Conservation (phyloP, 2,888 invertebrate genomes). For the Eudasyphora cyanicolor region DNA sequence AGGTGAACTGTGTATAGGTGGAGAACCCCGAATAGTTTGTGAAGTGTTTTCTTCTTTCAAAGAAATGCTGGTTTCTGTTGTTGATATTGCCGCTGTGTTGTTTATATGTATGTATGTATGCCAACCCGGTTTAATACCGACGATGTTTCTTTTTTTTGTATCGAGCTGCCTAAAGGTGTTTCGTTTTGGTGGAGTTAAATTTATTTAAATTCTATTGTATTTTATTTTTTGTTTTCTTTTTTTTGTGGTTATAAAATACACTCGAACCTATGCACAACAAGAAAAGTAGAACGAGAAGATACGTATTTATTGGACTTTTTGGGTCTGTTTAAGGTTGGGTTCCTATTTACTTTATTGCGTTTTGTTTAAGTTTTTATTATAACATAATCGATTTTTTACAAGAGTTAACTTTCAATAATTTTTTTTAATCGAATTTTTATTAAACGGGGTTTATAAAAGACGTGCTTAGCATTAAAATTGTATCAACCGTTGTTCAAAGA, state of each 20-base stretch:
- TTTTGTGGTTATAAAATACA: neutral
- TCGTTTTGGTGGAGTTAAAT: slow-evolving; percentile 18
- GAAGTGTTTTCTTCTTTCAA: slow-evolving; percentile 12
- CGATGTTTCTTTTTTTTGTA: slow-evolving; percentile 18
- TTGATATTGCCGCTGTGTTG: slow-evolving; percentile 34
- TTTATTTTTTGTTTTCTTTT: slow-evolving; percentile 16
- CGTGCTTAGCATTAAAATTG: slow-evolving; percentile 50
- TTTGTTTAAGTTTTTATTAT: neutral
- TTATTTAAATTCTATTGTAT: slow-evolving; percentile 35
- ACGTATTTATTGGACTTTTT: slow-evolving; percentile 31
- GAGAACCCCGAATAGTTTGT: slow-evolving; percentile 12
- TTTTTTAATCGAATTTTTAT: slow-evolving; percentile 39
- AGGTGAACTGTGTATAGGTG: neutral
- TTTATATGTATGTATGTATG: slow-evolving; percentile 28
- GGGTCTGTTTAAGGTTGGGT: slow-evolving; percentile 19
- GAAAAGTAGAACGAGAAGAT: slow-evolving; percentile 43
- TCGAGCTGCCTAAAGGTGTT: neutral
- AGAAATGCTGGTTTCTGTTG: slow-evolving; percentile 44
- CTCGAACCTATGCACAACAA: slow-evolving; percentile 22
- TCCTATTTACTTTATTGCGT: slow-evolving; percentile 30
- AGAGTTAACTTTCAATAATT: neutral
- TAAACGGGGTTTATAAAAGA: slow-evolving; percentile 40
- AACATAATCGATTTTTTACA: neutral
- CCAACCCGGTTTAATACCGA: slow-evolving; percentile 46
- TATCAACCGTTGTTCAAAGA: slow-evolving; percentile 17